Evolutionary conservation across 53 echinoderm and acorn worm genomes (phyloP).

Genomic region (Echinometra lucunter): DNA sequence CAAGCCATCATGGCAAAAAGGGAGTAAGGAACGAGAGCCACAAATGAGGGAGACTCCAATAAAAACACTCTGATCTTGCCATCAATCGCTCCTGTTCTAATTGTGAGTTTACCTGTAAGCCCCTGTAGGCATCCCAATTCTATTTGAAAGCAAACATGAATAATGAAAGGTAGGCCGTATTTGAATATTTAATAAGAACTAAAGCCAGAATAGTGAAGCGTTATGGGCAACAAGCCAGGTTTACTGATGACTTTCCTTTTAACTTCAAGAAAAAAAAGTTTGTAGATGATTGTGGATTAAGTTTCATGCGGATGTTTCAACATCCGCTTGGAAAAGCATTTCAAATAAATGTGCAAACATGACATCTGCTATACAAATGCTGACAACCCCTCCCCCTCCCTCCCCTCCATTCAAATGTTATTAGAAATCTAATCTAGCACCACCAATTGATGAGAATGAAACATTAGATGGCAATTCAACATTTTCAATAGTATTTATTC

Average conservation of each 20-base stretch:
- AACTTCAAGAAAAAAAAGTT: too few relatives aligned
- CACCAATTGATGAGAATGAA: background rate
- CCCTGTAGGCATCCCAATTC: background rate
- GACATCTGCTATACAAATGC: too few relatives aligned
- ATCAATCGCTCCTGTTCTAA: background rate
- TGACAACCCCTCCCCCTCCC: background rate
- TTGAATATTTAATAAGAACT: too few relatives aligned
- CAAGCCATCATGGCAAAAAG: background rate
- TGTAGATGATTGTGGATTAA: too few relatives aligned
- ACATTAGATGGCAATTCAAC: background rate
- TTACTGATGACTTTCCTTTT: too few relatives aligned
- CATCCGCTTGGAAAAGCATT: too few relatives aligned
- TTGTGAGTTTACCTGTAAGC: background rate
- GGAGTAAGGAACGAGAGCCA: background rate
- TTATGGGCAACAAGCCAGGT: too few relatives aligned
- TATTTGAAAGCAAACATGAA: background rate
- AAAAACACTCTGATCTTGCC: background rate
- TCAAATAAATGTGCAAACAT: too few relatives aligned
- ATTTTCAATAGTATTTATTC: background rate
- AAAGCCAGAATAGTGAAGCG: too few relatives aligned
- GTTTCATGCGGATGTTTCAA: too few relatives aligned
- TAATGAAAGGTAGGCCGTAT: too few relatives aligned
- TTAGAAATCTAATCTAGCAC: background rate
- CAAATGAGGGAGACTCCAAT: background rate
- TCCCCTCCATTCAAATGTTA: background rate